Percentiles rank a stretch among this genome's conserved stretches.
Conservation (phyloP, 2,113 vertebrate genomes). For the Ptilorrhoa leucosticta region DNA sequence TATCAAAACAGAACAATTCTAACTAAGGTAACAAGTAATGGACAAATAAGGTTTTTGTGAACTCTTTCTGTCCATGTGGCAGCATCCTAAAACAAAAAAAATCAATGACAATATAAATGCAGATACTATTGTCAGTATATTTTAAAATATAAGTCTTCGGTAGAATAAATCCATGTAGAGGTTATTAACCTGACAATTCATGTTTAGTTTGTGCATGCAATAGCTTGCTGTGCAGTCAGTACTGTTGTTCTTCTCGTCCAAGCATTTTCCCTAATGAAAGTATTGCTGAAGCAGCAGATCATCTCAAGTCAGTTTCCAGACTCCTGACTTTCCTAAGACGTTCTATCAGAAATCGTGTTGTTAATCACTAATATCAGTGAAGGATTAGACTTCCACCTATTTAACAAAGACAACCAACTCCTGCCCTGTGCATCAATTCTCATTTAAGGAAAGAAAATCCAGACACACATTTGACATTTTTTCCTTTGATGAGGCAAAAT, state of each 20-base stretch:
- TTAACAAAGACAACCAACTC: neutral
- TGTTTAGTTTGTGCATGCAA: neutral
- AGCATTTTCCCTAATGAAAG: neutral
- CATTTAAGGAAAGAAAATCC: neutral
- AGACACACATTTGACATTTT: neutral
- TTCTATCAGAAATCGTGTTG: neutral
- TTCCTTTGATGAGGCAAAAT: neutral
- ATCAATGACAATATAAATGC: neutral
- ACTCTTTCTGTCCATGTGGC: neutral
- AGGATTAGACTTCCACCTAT: neutral
- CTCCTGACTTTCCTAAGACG: neutral
- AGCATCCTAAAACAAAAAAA: neutral
- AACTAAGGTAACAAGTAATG: neutral
- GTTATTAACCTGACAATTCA: neutral
- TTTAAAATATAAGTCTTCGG: neutral
- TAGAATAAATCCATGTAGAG: neutral
- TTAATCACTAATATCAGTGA: neutral
- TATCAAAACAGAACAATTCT: neutral
- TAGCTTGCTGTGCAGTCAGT: neutral
- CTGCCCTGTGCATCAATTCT: neutral
- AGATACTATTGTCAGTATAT: neutral
- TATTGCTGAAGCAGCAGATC: neutral
- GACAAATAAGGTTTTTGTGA: neutral
- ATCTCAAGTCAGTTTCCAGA: neutral
- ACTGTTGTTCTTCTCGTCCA: neutral